A percentile compares a stretch with the other conserved stretches of the same genome.
These are phyloP conservation scores for Orientallactaga sibirica DNA, from an alignment of 2,797 vertebrate species.

Conservation along the genomic window DNA sequence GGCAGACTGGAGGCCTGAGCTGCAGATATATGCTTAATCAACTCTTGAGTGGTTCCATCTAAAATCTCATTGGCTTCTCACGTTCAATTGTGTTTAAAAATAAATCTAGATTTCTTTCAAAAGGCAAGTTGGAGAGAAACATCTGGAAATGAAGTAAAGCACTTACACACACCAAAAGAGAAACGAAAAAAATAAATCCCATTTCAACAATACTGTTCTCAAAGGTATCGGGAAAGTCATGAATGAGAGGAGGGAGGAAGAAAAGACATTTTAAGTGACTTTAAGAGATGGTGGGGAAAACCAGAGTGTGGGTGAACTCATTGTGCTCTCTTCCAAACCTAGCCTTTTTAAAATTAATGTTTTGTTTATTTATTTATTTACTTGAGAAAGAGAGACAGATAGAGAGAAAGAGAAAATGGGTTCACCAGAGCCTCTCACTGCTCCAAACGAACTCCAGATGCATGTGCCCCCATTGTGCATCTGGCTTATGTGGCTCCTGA, in stretches of 20 bases:
- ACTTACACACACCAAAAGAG: slow-evolving; percentile 74
- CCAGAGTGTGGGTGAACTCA: slow-evolving; percentile 53
- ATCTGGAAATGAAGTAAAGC: slow-evolving; percentile 68
- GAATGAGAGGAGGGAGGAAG: not conserved
- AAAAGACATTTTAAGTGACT: slow-evolving; percentile 65
- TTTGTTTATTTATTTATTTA: no score
- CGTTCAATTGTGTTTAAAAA: slow-evolving; percentile 64
- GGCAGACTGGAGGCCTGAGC: not conserved
- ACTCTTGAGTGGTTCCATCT: not conserved
- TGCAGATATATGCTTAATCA: not conserved
- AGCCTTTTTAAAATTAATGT: no score
- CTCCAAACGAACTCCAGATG: no score
- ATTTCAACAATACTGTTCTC: slow-evolving; percentile 40
- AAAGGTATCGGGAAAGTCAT: slow-evolving; percentile 76
- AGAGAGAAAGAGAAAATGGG: no score
- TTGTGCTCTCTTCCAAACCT: not conserved
- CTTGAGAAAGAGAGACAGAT: no score
- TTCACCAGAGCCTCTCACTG: no score
- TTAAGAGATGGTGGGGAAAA: slow-evolving; percentile 69
- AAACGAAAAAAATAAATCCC: not conserved
- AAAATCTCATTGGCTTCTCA: not conserved
- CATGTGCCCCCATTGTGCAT: no score
- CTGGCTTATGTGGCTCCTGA: no score
- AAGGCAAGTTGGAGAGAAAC: slow-evolving; percentile 69
- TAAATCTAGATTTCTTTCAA: slow-evolving; percentile 68